Conservation (phyloP, 2,797 vertebrate genomes). For the Poecilia wingei region DNA sequence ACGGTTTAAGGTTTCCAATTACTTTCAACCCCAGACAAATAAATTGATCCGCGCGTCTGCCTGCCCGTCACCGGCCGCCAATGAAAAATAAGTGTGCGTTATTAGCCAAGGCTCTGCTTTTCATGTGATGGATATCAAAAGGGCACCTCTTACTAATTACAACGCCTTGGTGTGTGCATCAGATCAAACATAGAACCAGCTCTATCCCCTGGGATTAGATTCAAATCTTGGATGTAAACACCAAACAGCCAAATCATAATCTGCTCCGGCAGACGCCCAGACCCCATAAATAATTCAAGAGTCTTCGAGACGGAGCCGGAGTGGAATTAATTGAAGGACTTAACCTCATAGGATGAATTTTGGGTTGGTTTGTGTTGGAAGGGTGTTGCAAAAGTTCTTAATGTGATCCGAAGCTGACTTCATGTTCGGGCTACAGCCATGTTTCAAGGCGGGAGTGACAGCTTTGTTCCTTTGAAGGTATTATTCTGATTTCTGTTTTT, state of each 20-base stretch:
- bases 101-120: conserved; percentile 41
- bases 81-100: conserved; percentile 41
- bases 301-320: conserved; percentile 53
- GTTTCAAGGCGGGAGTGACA: conserved; percentile 9
- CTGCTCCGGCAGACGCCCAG: conserved; percentile 42
- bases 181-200: conserved; percentile 61
- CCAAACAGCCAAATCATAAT: conserved; percentile 72
- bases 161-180: conserved; percentile 50
- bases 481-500: conserved; percentile 27
- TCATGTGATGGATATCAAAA: conserved; percentile 64
- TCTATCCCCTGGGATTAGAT: conserved; percentile 69
- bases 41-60: conserved; percentile 22
- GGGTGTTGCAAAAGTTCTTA: conserved; percentile 51
- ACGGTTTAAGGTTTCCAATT: not conserved
- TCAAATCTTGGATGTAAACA: conserved; percentile 77
- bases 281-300: conserved; percentile 75
- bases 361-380: not conserved
- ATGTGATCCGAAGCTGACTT: conserved; percentile 43
- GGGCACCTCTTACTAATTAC: conserved; percentile 62
- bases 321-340: conserved; percentile 75
- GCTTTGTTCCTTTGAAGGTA: conserved; percentile 24
- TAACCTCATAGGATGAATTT: conserved; percentile 44
- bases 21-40: conserved; percentile 12
- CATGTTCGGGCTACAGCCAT: conserved; percentile 24
- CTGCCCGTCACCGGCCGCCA: not conserved